Evolutionary conservation across 92 coral and sea anemone species (phyloP), one percentile per base, ranked within the genome.

Genomic region (Palythoa grandis): DNA sequence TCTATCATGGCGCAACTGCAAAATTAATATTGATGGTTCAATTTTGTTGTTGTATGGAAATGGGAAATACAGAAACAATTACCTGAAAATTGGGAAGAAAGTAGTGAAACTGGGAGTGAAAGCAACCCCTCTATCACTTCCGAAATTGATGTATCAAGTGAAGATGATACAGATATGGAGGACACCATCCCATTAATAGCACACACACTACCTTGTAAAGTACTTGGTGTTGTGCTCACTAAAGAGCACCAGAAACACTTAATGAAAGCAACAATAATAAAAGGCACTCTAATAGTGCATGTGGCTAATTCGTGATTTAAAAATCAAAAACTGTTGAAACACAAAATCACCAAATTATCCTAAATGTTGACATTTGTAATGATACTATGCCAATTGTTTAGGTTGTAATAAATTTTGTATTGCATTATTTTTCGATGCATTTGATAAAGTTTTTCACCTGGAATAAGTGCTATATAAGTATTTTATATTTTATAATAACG

Each of bases 21-120:
- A 65, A 43, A 76, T 86, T 37, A 52, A 52, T 5, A 86, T 86
- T 77, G 77, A 39, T 20, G 20, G 20, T 48, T 20, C 61, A 86
- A 47, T 66, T 86, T 77, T 67, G 16, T 86, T 77, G 89, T 86
- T 2, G n/a, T 86, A 73, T 86, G 89, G 85, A 76, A 86, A 76
- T 77, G 89, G 84, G 85, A 77, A 7, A 17, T 47, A 10, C 73
- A 85, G 25, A 52, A 72, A 6, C 71, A 74, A 52, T 3, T 74
- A 17, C 82, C 82, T 29, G 77, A 78, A 52, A 53, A 85, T 19
- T 72, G 83, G 65, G 78, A 77, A 39, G 89, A 86, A 68, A 52
- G 2, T 5, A 48, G 67, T 57, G 89, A 86, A n/a, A n/a, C n/a
- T n/a, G n/a, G n/a, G 65, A 69, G 76, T 66, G 54, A 74, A 20